Evolutionary conservation across 2,888 invertebrate species (phyloP), one percentile per base, ranked within the genome.

Genomic region (Myopa testacea): DNA sequence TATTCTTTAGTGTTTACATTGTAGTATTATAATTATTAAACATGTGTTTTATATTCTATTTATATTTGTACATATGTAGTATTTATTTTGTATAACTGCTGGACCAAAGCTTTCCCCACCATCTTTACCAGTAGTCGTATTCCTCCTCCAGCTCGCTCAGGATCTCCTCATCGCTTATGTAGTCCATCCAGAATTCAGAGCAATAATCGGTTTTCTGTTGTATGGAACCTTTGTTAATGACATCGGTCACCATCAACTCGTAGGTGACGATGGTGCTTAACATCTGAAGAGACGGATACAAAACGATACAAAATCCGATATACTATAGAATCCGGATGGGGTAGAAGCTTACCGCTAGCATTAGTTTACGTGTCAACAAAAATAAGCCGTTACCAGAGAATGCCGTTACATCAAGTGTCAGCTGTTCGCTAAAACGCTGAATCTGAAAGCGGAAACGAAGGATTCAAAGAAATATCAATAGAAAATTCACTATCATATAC

Each of bases 231-330:
- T 86, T 84, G 76, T 86, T 86, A 37, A 88, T 84, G 12, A 87
- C 86, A 82, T 88, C 92, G 71, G 93, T 87, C 77, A 93, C 88
- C 76, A 93, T 92, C n/a, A 93, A 90, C 85, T 93, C 93, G 81
- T 93, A 93, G 50, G 93, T 93, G n/a, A 92, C 89, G 77, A 93
- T 91, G 14, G 92, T 91, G 40, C 92, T 92, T 72, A 91, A 91
- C 80, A 92, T 91, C 92, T 92, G 87, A 65, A 88, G 89, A 52
- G 37, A 52, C 4, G 19, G 45, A 26, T 26, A 26, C 26, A 19
- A 75, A 38, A 4, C 26, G 55, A 26, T 50, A 40, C 6, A 55
- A 45, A 60, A 50, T n/a, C 8, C 7, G 26, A 34, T 52, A 70
- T 62, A 72, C 1, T 26, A 71, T 4, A 71, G 45, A 8, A 45